Base-by-base conservation (phyloP, 2,113 vertebrate species). In the Rhabdornis inornatus region DNA sequence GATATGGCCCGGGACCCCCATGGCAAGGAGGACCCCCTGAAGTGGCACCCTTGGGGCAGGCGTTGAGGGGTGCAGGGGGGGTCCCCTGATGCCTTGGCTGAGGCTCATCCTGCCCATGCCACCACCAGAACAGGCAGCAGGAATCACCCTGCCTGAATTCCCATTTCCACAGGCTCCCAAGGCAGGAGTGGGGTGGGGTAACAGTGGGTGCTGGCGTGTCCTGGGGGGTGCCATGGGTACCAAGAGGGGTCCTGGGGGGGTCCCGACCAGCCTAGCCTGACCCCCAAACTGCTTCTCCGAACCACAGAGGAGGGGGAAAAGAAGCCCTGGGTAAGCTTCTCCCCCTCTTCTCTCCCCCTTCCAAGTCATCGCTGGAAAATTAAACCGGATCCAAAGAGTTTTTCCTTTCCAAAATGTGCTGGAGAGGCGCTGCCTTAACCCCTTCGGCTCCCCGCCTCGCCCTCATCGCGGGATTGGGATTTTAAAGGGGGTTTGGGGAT, bases 381-480 rank as follows among this genome's bases (percentile, higher is more conserved):
- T 90, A 90, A 95, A 95, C 83, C 89, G 80, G 86, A 92, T 92
- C 84, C 66, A 90, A 95, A 91, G 89, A 92, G 92, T 95, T 94
- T 94, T 95, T 94, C 91, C 93, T 92, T 84, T 95, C 90, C 93
- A 82, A 95, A 92, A 86, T 84, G 93, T 71, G 87, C 87, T 63
- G 92, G 91, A 94, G 93, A 88, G 91, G 76, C 57, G 5, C 76
- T 60, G 94, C 50, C 69, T 95, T 96, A 96, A 96, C 96, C 95
- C 94, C 24, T 94, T 92, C 79, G 1, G 49, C 40, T 64, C 93
- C 93, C 86, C 0, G 5, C 70, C 31, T 33, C 11, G 3, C 76
- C 72, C 42, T n/a, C 31, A 2, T 2, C 0, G 8, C 18, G 7
- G 47, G 39, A 40, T 1, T 21, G 61, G 63, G 80, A 70, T 52